These are phyloP conservation scores for Rattus norvegicus DNA, from an alignment of 2,113 vertebrate genomes.

Conservation along the genomic window GRCr8 NC_086028.1:54375001-54375500, in stretches of 20 bases:
- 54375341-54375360: background rate
- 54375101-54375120: no score
- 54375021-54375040: no score
- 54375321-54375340: background rate
- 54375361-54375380: background rate
- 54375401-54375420: background rate
- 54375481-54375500: constrained; percentile 82
- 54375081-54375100: background rate
- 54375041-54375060: background rate
- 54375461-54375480: constrained; percentile 22
- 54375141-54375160: background rate
- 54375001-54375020: background rate
- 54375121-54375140: background rate
- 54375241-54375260: background rate
- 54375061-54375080: background rate
- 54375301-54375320: background rate
- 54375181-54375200: background rate
- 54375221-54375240: background rate
- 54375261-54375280: background rate
- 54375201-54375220: background rate
- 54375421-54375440: background rate
- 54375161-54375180: background rate
- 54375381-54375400: background rate
- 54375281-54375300: background rate
- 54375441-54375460: background rate